Base-by-base conservation (phyloP, 2,113 vertebrate genomes). In the Eidolon helvum region DNA sequence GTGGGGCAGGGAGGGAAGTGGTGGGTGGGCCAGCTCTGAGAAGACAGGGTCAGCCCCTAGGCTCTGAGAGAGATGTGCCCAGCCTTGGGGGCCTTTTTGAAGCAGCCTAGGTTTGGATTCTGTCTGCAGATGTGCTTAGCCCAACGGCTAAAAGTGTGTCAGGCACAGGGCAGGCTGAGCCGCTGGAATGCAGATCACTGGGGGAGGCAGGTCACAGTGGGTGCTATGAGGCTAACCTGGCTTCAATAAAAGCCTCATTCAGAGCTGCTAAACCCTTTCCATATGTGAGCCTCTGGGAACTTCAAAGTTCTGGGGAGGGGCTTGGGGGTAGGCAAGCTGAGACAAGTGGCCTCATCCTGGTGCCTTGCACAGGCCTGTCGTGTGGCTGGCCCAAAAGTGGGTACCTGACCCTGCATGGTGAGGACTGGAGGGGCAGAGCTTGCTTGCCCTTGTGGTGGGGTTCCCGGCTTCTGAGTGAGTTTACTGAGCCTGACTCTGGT, bases 201-300 rank as follows among this genome's bases (percentile, higher is more conserved):
- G 65, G 53, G 77, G 69, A 72, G 90, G 85, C 88, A 94, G 92
- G 87, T 92, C 74, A 43, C 68, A 2, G 0, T 3, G 2, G 8
- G 84, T 0, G 14, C 79, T 74, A 21, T 80, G 72, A 94, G 75
- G 43, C 96, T 87, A 95, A 96, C 97, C 98, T 98, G 98, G 90
- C 94, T 98, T 98, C 97, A 97, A 93, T 98, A 98, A 98, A 96
- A 84, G 92, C 83, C 77, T 82, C 68, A 57, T 96, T 96, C 88
- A 84, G 96, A 95, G 94, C 72, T 12, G 40, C 94, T 96, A 97
- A 98, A 97, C 77, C 96, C 96, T 92, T 98, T 98, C 98, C 98
- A 98, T 96, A 98, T 98, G 98, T 98, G 98, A 90, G 75, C 63
- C 96, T 75, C 48, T 35, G 82, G 96, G 91, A 93, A 93, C 95